Evolutionary conservation across 2,113 vertebrate species (phyloP).

Genomic region (Otis tarda): DNA sequence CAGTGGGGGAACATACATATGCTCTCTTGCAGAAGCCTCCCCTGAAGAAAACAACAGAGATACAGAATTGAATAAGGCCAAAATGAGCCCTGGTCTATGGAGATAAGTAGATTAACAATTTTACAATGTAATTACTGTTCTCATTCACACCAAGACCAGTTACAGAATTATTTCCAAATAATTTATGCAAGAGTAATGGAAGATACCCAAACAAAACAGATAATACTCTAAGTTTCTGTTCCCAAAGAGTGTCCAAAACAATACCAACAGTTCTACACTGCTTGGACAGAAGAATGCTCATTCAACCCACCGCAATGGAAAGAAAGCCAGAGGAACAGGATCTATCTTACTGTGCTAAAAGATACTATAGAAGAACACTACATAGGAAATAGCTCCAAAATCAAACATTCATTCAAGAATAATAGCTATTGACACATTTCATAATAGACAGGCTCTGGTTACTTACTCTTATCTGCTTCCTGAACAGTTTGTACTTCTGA

Average conservation of each 20-base stretch:
- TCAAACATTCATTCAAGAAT: neutral
- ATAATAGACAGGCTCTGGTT: neutral
- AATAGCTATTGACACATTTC: neutral
- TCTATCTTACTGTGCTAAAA: neutral
- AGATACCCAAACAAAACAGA: neutral
- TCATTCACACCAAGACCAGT: neutral
- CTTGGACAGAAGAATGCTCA: accelerated
- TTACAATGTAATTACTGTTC: neutral
- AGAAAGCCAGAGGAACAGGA: neutral
- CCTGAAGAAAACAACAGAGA: neutral
- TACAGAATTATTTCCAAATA: neutral
- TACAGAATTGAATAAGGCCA: neutral
- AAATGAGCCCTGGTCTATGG: neutral
- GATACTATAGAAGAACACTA: neutral
- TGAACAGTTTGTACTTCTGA: neutral
- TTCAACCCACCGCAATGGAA: neutral
- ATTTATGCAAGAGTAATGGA: neutral
- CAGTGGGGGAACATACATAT: neutral
- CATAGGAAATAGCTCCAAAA: neutral
- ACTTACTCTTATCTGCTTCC: neutral
- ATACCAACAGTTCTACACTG: neutral
- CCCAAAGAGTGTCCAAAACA: neutral
- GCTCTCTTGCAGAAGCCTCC: neutral
- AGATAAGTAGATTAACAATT: neutral
- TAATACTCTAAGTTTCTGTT: neutral